Evolutionary conservation across 2,113 vertebrate genomes (phyloP).

Genomic region (Willisornis vidua): DNA sequence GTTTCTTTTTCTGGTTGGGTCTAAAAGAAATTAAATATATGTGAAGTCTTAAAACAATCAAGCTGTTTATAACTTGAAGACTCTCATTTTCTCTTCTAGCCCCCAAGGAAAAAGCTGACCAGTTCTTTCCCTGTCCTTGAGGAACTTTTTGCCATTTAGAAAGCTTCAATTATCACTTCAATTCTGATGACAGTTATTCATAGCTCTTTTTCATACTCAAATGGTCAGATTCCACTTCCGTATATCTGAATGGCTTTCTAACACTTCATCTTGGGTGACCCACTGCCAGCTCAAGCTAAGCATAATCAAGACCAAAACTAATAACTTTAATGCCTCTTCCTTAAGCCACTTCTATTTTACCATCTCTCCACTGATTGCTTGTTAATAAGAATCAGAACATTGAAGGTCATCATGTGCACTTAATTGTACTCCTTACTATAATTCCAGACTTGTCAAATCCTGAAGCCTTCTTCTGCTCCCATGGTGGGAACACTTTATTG

Average conservation of each 20-base stretch:
- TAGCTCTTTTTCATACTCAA: neutral
- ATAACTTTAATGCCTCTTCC: neutral
- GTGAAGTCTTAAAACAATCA: neutral
- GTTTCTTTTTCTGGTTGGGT: slow-evolving; percentile 44
- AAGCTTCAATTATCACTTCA: neutral
- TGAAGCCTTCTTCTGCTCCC: neutral
- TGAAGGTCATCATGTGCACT: neutral
- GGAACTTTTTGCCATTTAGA: neutral
- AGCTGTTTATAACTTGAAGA: neutral
- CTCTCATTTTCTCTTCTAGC: neutral
- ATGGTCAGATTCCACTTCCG: neutral
- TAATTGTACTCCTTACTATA: neutral
- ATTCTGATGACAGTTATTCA: neutral
- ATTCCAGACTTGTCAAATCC: neutral
- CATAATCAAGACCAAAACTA: neutral
- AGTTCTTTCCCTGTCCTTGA: neutral
- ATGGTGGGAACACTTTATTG: neutral
- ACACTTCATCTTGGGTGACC: neutral
- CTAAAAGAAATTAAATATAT: slow-evolving; percentile 37
- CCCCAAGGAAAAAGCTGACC: neutral
- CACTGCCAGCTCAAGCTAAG: neutral
- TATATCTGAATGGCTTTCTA: neutral
- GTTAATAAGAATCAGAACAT: neutral
- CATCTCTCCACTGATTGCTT: neutral
- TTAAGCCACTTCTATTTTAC: neutral